Evolutionary conservation across 2,113 vertebrate species (phyloP).

Genomic region (Heteronetta atricapilla): DNA sequence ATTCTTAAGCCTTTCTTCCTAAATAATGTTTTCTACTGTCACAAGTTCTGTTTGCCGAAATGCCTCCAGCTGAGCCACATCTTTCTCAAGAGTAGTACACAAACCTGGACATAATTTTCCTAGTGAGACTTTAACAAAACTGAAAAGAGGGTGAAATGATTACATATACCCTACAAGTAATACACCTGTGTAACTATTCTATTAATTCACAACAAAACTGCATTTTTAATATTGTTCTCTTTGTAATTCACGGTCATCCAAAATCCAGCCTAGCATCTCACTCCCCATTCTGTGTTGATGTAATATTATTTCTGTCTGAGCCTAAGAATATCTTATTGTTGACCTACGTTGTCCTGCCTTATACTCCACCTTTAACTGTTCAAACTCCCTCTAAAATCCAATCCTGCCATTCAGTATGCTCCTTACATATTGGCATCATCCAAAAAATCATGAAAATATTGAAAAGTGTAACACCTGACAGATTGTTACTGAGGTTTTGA

Average conservation of each 20-base stretch:
- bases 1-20: background rate
- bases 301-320: background rate
- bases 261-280: background rate
- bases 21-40: background rate
- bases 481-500: background rate
- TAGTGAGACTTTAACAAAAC: background rate
- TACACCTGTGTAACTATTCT: background rate
- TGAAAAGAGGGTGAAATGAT: background rate
- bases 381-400: background rate
- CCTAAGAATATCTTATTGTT: background rate
- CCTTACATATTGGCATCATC: background rate
- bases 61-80: background rate
- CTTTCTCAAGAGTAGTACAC: background rate
- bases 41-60: background rate
- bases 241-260: background rate
- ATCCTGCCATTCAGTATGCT: background rate
- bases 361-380: background rate
- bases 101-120: background rate
- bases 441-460: conserved; percentile 3
- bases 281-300: background rate
- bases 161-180: background rate
- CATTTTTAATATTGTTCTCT: background rate
- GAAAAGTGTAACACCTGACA: background rate
- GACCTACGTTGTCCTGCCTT: background rate
- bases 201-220: conserved; percentile 22